These are phyloP conservation scores for Aphrophora alni DNA, from an alignment of 2,888 invertebrate genomes.

Conservation along the genomic window DNA sequence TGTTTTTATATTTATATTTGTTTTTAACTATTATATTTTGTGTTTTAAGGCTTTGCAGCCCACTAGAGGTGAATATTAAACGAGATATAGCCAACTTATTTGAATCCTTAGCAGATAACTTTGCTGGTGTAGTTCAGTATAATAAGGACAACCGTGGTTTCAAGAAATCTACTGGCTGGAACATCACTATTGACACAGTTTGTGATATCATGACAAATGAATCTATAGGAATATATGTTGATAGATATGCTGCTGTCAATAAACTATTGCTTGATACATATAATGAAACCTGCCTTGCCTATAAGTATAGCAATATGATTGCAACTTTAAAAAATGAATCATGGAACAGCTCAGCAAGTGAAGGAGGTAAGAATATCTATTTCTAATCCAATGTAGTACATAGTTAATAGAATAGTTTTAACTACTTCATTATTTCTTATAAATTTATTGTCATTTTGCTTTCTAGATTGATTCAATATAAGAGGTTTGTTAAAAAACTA, in stretches of 20 bases:
- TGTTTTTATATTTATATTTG: no score
- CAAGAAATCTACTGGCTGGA: constrained; percentile 59
- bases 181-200: constrained; percentile 80
- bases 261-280: constrained; percentile 68
- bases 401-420: no score
- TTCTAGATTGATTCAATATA: no score
- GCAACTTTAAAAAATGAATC: constrained; percentile 68
- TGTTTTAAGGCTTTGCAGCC: constrained; percentile 71
- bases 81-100: constrained; percentile 81
- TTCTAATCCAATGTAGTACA: no score
- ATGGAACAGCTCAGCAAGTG: constrained; percentile 65
- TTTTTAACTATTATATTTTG: no score
- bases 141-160: constrained; percentile 86
- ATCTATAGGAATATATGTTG: constrained; percentile 62
- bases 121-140: constrained; percentile 92
- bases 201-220: constrained; percentile 77
- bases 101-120: constrained; percentile 81
- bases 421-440: no score
- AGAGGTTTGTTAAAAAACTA: no score
- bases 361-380: constrained; percentile 66
- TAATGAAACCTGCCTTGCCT: constrained; percentile 80
- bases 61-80: constrained; percentile 66
- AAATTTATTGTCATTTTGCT: no score
- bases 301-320: constrained; percentile 79
- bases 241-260: constrained; percentile 77